Percentiles rank a stretch among this genome's conserved stretches.
Conservation (phyloP, 2,888 invertebrate species). For the Cistogaster globosa region DNA sequence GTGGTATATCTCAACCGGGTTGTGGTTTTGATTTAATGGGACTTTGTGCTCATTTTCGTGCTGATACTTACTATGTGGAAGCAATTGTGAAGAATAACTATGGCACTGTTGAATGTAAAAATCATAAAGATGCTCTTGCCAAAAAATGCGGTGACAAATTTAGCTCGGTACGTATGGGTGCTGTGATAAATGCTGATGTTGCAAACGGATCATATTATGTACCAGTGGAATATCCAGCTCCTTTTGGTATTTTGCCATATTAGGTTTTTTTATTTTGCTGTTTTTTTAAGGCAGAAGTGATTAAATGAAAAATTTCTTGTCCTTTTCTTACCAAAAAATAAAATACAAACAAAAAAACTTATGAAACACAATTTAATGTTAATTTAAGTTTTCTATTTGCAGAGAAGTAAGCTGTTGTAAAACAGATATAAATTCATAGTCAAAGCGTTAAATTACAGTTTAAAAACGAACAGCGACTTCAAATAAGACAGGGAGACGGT, state of each 20-base stretch:
- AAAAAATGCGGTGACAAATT: conserved; percentile 75
- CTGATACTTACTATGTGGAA: conserved; percentile 83
- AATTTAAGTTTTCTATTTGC: too few species aligned
- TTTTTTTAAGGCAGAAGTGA: too few species aligned
- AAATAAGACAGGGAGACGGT: too few species aligned
- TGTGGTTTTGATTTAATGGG: conserved; percentile 82
- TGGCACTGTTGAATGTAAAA: conserved; percentile 48
- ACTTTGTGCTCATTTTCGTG: conserved; percentile 83
- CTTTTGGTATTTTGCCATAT: neutral
- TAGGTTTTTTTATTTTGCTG: too few species aligned
- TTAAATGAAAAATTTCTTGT: too few species aligned
- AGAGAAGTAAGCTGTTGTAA: too few species aligned
- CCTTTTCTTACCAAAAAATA: too few species aligned
- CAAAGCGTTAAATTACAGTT: too few species aligned
- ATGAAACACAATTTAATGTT: too few species aligned
- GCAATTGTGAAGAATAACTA: conserved; percentile 39
- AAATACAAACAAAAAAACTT: too few species aligned
- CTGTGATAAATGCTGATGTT: conserved; percentile 32
- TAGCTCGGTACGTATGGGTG: conserved; percentile 78
- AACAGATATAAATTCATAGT: too few species aligned
- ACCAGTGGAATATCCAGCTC: neutral
- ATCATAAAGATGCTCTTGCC: conserved; percentile 78
- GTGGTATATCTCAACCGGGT: conserved; percentile 84
- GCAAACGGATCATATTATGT: neutral
- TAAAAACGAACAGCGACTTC: too few species aligned